Conservation (phyloP, 37 sponge, comb jelly and placozoan genomes). For the Hormiphora californensis region DNA sequence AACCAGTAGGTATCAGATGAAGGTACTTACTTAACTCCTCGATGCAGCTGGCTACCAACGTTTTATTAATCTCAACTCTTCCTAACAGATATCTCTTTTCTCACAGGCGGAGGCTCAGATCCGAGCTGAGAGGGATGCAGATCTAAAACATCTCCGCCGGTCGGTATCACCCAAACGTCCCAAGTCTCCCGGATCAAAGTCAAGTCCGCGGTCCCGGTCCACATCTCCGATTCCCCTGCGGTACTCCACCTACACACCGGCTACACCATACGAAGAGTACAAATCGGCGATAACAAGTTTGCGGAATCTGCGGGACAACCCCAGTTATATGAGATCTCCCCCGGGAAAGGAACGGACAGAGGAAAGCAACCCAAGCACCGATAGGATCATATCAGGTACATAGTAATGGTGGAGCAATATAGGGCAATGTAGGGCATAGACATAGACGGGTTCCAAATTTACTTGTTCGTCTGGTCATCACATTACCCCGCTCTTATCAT, state of each 20-base stretch:
- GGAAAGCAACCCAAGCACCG: not conserved
- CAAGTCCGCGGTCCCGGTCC: slow-evolving; percentile 22
- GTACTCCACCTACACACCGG: not conserved
- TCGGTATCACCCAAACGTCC: slow-evolving; percentile 29
- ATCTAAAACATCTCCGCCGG: not conserved
- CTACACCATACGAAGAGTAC: slow-evolving; percentile 48
- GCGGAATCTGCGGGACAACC: slow-evolving; percentile 42
- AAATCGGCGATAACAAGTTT: slow-evolving; percentile 42
- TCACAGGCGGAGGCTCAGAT: slow-evolving; percentile 6
- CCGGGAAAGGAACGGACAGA: slow-evolving; percentile 1
- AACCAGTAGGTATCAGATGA: not conserved
- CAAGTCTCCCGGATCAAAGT: slow-evolving; percentile 27
- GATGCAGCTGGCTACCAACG: not conserved
- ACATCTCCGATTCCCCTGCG: slow-evolving; percentile 39
- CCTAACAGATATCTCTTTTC: not conserved
- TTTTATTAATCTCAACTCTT: not conserved
- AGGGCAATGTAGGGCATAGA: too few species aligned
- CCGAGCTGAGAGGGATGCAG: slow-evolving; percentile 10
- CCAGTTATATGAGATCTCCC: slow-evolving; percentile 23
- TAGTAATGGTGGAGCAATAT: too few species aligned
- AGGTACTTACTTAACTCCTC: not conserved
- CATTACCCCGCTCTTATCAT: too few species aligned
- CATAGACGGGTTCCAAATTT: too few species aligned
- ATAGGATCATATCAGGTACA: too few species aligned
- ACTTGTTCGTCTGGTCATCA: too few species aligned